These are phyloP conservation scores for Drosophila rubida DNA, from an alignment of 2,888 invertebrate genomes.

Conservation along the genomic window DNA sequence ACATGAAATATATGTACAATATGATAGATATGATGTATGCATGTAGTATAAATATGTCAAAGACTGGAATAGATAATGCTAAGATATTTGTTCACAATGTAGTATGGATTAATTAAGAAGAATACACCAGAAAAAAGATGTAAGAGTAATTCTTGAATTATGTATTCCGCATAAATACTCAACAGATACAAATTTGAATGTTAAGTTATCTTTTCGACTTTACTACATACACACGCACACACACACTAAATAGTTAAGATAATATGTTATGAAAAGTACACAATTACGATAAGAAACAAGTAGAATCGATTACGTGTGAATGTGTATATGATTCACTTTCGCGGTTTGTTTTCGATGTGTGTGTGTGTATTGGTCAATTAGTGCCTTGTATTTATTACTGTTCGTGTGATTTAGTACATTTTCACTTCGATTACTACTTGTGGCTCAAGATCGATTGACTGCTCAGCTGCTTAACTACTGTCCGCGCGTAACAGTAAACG, in stretches of 20 bases:
- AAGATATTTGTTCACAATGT: conserved; percentile 20
- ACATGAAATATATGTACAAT: conserved; percentile 27
- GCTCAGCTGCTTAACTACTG: conserved; percentile 27
- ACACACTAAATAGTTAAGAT: conserved; percentile 68
- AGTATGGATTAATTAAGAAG: conserved; percentile 62
- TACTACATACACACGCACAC: conserved; percentile 69
- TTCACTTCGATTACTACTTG: conserved; percentile 13
- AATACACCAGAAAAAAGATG: conserved; percentile 26
- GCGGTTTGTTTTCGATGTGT: conserved; percentile 7
- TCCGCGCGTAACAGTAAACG: conserved; percentile 34
- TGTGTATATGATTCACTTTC: conserved; percentile 15
- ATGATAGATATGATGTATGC: conserved; percentile 20
- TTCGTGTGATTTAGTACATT: conserved; percentile 15
- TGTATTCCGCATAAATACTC: conserved; percentile 32
- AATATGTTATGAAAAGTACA: conserved; percentile 70
- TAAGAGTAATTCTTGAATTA: conserved; percentile 48
- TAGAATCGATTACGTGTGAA: conserved; percentile 55
- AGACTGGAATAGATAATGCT: conserved; percentile 18
- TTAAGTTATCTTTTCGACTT: conserved; percentile 42
- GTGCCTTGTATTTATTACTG: conserved; percentile 14
- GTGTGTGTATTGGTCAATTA: conserved; percentile 35
- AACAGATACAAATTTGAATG: conserved; percentile 39
- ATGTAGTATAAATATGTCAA: conserved; percentile 25
- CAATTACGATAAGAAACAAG: conserved; percentile 76
- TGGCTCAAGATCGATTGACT: conserved; percentile 17